These are phyloP conservation scores for Pyrocoelia pectoralis DNA, from an alignment of 2,888 invertebrate species.

Conservation along the genomic window DNA sequence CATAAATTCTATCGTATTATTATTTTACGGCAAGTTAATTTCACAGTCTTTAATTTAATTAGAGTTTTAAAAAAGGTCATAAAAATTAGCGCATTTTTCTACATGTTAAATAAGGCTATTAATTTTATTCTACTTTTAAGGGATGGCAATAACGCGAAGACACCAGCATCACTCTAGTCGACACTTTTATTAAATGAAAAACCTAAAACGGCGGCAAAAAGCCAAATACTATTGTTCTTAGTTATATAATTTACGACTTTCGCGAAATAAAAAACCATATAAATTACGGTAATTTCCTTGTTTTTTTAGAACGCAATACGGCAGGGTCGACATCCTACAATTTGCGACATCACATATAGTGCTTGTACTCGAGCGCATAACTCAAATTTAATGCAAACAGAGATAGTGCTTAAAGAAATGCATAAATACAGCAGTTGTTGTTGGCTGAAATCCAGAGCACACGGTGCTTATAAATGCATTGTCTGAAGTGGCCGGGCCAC, in stretches of 20 bases:
- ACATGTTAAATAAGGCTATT: neutral
- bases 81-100: neutral
- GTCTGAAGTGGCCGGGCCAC: constrained; percentile 9
- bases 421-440: constrained; percentile 20
- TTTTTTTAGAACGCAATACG: constrained; percentile 15
- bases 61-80: neutral
- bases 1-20: too few species aligned
- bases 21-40: too few species aligned
- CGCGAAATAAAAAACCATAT: constrained; percentile 26
- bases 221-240: neutral
- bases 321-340: constrained; percentile 11
- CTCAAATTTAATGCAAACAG: constrained; percentile 1
- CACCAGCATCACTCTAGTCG: neutral
- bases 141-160: neutral
- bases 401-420: constrained; percentile 19
- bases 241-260: constrained; percentile 20
- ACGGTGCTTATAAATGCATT: neutral
- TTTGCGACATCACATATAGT: neutral
- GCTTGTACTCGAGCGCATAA: neutral
- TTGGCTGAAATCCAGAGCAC: constrained; percentile 25
- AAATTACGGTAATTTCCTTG: constrained; percentile 20
- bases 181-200: constrained; percentile 3
- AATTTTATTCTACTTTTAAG: neutral
- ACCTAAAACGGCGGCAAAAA: constrained; percentile 2
- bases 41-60: too few species aligned